These are phyloP conservation scores for Harpegnathos saltator DNA, from an alignment of 1,140 invertebrate species.

Conservation along the genomic window DNA sequence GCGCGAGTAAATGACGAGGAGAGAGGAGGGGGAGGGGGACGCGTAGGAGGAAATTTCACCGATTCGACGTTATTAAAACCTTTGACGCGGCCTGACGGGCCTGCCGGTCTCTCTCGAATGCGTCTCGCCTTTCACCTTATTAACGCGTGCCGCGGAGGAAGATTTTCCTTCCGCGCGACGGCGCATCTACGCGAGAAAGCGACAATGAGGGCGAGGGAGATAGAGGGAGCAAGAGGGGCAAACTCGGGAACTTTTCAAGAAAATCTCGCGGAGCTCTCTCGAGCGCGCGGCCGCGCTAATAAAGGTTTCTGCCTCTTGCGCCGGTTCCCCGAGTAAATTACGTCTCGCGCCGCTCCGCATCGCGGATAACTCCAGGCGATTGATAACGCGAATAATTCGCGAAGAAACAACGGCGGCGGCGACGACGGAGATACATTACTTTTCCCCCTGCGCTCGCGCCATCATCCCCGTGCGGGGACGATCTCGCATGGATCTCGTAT, in stretches of 20 bases:
- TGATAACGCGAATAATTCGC: not conserved
- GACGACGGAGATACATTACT: not conserved
- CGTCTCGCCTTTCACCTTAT: slow-evolving; percentile 34
- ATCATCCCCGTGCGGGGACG: too few species aligned
- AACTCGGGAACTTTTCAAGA: slow-evolving; percentile 36
- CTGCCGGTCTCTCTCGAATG: slow-evolving; percentile 26
- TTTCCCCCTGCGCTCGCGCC: too few species aligned
- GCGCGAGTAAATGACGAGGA: slow-evolving; percentile 4
- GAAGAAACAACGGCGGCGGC: too few species aligned
- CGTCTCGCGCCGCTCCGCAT: not conserved
- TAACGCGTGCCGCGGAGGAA: slow-evolving; percentile 16
- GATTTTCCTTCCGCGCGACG: slow-evolving; percentile 32
- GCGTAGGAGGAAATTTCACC: slow-evolving; percentile 32
- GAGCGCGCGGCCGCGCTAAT: slow-evolving; percentile 18
- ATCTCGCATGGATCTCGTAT: not conserved
- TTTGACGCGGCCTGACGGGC: slow-evolving; percentile 20
- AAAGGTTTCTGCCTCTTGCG: slow-evolving; percentile 14
- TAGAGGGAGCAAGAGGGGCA: not conserved
- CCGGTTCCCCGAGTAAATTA: slow-evolving; percentile 48
- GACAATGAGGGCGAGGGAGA: not conserved
- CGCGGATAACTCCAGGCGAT: slow-evolving; percentile 9
- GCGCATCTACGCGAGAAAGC: not conserved
- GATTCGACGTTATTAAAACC: slow-evolving; percentile 60
- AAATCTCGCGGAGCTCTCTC: slow-evolving; percentile 15
- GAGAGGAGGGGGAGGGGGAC: not conserved